These are phyloP conservation scores for Metellina segmentata DNA, from an alignment of 2,888 invertebrate genomes.

Conservation along the genomic window DNA sequence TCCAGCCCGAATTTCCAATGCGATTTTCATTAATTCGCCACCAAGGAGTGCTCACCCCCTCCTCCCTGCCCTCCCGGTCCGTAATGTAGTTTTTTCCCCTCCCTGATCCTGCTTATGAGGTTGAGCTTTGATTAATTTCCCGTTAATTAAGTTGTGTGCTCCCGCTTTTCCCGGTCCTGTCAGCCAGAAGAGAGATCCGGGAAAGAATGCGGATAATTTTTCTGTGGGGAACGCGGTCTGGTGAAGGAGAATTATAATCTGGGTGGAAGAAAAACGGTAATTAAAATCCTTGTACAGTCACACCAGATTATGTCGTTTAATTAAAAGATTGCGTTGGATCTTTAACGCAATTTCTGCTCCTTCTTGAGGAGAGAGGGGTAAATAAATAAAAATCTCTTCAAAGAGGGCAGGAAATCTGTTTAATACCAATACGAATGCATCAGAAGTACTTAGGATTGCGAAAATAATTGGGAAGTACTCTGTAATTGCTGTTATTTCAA, in stretches of 20 bases:
- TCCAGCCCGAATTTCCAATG: constrained; percentile 28
- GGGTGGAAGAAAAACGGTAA: constrained; percentile 1
- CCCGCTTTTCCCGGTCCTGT: constrained; percentile 4
- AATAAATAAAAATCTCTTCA: no score
- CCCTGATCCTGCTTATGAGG: background rate
- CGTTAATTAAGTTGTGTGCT: constrained; percentile 58
- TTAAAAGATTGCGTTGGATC: constrained; percentile 2
- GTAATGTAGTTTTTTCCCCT: constrained; percentile 10
- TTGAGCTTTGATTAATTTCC: constrained; percentile 58
- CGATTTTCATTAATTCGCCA: constrained; percentile 58
- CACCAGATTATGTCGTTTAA: constrained; percentile 42
- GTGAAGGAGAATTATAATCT: background rate
- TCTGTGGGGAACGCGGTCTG: background rate
- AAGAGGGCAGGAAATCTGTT: no score
- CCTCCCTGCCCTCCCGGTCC: constrained; percentile 16
- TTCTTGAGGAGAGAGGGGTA: no score
- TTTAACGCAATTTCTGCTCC: background rate
- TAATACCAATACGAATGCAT: no score
- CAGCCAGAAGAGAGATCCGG: background rate
- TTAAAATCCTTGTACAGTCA: constrained; percentile 37
- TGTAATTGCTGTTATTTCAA: no score
- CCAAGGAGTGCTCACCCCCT: constrained; percentile 12
- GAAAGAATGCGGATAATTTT: constrained; percentile 5
- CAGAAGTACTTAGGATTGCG: no score
- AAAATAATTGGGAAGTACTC: no score